Percentiles rank a stretch among this genome's conserved stretches.
Evolutionary conservation across 2,888 invertebrate genomes (phyloP).

Genomic region (Panzeria rudis): DNA sequence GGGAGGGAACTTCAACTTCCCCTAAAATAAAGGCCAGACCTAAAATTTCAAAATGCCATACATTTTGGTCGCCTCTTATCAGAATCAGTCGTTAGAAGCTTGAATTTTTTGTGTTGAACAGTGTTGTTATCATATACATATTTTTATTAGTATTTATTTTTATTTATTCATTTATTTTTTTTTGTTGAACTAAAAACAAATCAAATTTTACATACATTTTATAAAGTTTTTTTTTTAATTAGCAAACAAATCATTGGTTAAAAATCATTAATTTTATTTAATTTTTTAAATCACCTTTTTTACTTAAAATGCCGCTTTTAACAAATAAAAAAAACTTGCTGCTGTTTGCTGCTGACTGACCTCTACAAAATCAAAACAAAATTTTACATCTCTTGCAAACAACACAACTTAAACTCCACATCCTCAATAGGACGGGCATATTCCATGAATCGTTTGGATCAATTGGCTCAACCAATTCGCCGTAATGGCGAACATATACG

Average conservation of each 20-base stretch:
- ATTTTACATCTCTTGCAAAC: neutral
- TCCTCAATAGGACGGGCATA: constrained; percentile 90
- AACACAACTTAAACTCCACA: neutral
- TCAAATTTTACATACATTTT: constrained; percentile 43
- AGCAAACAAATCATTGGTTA: constrained; percentile 64
- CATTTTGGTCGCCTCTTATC: too few species aligned
- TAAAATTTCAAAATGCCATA: too few species aligned
- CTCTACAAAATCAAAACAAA: constrained; percentile 18
- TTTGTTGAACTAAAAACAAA: constrained; percentile 10
- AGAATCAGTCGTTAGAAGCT: too few species aligned
- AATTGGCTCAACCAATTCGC: constrained; percentile 89
- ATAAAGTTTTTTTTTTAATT: constrained; percentile 33
- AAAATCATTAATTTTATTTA: constrained; percentile 70
- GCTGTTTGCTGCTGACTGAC: constrained; percentile 50
- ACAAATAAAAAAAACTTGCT: constrained; percentile 44
- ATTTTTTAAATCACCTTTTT: constrained; percentile 71
- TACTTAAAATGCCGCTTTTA: constrained; percentile 72
- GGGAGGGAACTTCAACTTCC: too few species aligned
- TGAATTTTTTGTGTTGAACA: neutral
- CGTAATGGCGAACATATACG: constrained; percentile 84
- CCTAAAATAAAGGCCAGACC: too few species aligned
- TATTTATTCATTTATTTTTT: neutral
- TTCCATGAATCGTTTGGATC: constrained; percentile 97
- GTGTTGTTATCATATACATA: neutral
- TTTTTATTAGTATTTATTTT: constrained; percentile 2